A percentile compares a stretch with the other conserved stretches of the same genome.
Conservation (phyloP, 2,113 vertebrate genomes). For the Rhinopomastus cyanomelas region DNA sequence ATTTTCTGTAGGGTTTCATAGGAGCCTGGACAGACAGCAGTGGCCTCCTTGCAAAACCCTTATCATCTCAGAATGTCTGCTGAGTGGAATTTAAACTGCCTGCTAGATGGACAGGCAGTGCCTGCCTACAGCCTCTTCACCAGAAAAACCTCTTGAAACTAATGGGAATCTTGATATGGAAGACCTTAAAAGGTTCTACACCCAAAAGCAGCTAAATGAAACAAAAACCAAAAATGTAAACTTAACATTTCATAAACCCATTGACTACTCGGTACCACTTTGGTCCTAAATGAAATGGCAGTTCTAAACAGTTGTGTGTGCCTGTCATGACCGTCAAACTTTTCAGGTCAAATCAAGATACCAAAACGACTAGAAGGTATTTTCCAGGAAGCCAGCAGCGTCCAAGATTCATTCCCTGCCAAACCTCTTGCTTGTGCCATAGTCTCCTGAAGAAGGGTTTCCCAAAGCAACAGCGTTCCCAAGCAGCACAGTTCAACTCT, state of each 20-base stretch:
- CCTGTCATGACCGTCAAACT: background rate
- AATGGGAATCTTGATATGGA: background rate
- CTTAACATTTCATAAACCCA: background rate
- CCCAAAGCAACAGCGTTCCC: background rate
- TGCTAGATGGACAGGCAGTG: background rate
- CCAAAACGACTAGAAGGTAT: background rate
- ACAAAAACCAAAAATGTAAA: background rate
- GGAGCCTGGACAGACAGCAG: background rate
- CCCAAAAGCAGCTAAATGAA: background rate
- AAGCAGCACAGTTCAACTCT: background rate
- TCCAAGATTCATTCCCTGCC: background rate
- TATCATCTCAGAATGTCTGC: background rate
- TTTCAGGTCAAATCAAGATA: background rate
- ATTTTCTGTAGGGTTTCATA: constrained; percentile 48
- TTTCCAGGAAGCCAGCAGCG: background rate
- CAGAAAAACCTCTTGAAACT: background rate
- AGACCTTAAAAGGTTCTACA: background rate
- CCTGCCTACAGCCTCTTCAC: background rate
- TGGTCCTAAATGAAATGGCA: background rate
- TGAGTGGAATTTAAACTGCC: constrained; percentile 1
- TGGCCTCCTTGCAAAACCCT: constrained; percentile 12
- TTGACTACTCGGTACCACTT: background rate
- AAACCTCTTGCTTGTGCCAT: background rate
- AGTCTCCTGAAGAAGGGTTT: background rate
- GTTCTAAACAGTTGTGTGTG: background rate